Percentiles rank a stretch among this genome's conserved stretches.
phyloP scores from a whole-genome alignment of 2,113 vertebrate genomes.

The Propithecus coquereli region DNA sequence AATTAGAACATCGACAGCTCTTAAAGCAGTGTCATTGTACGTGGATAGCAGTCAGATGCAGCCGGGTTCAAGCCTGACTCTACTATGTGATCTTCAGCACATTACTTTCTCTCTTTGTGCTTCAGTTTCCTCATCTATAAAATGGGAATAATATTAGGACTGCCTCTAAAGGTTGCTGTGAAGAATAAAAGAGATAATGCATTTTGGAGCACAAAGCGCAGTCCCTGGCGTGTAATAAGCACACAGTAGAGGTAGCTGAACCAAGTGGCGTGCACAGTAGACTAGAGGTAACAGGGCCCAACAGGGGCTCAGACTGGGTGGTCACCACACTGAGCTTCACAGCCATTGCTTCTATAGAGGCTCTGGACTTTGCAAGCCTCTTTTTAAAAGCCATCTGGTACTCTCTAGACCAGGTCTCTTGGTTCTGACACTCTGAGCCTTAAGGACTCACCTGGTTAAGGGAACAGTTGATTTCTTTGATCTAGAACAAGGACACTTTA shows the following conservation, averaged over 20 bases:
- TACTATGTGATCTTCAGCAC: neutral
- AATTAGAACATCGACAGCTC: neutral
- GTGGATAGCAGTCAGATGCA: neutral
- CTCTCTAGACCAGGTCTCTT: neutral
- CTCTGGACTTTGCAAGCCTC: neutral
- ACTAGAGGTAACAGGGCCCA: neutral
- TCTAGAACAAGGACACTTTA: neutral
- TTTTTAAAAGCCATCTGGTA: neutral
- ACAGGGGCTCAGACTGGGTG: neutral
- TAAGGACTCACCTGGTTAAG: neutral
- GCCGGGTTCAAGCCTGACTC: neutral
- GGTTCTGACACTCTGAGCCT: neutral
- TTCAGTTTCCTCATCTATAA: neutral
- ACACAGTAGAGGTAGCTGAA: neutral
- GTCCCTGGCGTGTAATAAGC: neutral
- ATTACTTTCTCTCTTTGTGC: neutral
- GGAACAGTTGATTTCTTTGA: neutral
- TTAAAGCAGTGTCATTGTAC: neutral
- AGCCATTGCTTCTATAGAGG: neutral
- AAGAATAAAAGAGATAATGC: neutral
- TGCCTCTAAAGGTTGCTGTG: neutral
- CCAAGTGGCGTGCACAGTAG: neutral
- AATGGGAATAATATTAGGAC: neutral
- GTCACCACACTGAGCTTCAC: neutral
- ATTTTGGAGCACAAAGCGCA: neutral